These are phyloP conservation scores for Dryococelus australis DNA, from an alignment of 2,888 invertebrate genomes.

Conservation along the genomic window DNA sequence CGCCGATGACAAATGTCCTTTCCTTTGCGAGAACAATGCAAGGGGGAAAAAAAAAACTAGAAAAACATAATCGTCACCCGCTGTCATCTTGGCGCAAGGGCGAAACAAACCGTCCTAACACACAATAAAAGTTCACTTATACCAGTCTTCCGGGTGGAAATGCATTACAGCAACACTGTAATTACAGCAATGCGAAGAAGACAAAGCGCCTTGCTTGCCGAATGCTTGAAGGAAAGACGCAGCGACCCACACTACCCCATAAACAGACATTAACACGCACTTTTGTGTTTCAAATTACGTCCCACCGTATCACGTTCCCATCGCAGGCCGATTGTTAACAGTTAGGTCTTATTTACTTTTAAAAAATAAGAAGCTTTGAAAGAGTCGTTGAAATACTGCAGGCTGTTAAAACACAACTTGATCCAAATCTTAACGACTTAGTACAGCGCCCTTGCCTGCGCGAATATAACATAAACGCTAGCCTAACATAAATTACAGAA, in stretches of 20 bases:
- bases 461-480: no score
- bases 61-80: neutral
- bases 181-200: constrained; percentile 9
- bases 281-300: neutral
- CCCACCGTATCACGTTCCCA: neutral
- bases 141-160: neutral
- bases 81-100: neutral
- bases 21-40: neutral
- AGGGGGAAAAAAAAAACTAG: neutral
- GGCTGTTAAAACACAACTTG: no score
- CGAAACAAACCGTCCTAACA: neutral
- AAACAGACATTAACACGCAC: neutral
- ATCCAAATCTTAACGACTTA: no score
- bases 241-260: neutral
- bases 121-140: neutral
- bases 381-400: no score
- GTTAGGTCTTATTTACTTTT: neutral
- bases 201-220: neutral
- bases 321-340: neutral
- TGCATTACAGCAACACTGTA: constrained; percentile 5
- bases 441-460: no score
- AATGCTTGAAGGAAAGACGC: neutral
- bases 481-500: no score
- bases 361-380: no score
- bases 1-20: neutral